Conservation (phyloP, 2,888 invertebrate genomes). For the Nomada fabriciana region DNA sequence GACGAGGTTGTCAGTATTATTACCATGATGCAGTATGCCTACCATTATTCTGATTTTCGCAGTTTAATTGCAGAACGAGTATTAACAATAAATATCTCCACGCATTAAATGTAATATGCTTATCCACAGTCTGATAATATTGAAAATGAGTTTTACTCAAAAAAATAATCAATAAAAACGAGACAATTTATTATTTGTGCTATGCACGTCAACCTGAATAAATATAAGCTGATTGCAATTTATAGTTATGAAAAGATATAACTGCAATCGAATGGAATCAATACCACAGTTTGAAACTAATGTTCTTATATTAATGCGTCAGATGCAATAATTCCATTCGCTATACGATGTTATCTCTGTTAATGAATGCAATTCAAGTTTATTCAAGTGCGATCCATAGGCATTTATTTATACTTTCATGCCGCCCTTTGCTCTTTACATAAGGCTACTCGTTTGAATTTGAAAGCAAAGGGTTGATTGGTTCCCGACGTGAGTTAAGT, state of each 20-base stretch:
- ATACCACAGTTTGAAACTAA: constrained; percentile 2
- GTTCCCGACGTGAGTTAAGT: neutral
- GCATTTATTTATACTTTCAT: constrained; percentile 9
- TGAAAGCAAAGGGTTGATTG: neutral
- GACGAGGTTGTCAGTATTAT: no score
- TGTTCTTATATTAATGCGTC: neutral
- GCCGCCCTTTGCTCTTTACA: neutral
- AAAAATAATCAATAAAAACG: neutral
- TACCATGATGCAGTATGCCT: no score
- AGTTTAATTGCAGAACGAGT: no score
- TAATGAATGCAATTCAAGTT: constrained; percentile 18
- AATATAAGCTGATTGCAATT: neutral
- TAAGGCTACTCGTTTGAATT: constrained; percentile 3
- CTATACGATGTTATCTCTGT: constrained; percentile 12
- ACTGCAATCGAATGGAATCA: neutral
- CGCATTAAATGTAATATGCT: no score
- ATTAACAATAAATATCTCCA: no score
- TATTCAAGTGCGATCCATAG: neutral
- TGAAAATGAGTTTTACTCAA: neutral
- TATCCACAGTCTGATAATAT: no score
- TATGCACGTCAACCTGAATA: neutral
- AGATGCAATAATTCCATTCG: neutral
- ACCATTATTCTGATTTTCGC: no score
- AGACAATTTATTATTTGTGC: neutral
- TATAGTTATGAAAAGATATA: neutral